phyloP scores from a whole-genome alignment of 2,888 invertebrate genomes.

The Odontomyia ornata region DNA sequence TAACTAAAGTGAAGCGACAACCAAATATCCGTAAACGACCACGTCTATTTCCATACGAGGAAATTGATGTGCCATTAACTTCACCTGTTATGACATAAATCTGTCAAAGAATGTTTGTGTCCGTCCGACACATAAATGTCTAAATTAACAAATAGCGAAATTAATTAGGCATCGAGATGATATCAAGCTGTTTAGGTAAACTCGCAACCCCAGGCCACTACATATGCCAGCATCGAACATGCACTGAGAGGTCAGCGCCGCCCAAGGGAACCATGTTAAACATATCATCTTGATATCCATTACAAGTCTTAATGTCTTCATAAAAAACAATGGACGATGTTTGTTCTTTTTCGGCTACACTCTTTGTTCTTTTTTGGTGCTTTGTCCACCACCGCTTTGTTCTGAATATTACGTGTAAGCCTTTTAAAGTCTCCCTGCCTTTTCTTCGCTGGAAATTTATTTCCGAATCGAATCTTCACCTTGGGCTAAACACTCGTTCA shows the following conservation, averaged over 20 bases:
- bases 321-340: constrained; percentile 39
- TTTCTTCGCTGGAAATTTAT: constrained; percentile 43
- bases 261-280: constrained; percentile 27
- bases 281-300: constrained; percentile 30
- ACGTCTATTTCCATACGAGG: constrained; percentile 32
- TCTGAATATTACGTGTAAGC: neutral
- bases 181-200: constrained; percentile 43
- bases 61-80: constrained; percentile 44
- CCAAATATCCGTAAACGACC: constrained; percentile 19
- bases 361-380: neutral
- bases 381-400: neutral
- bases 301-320: constrained; percentile 39
- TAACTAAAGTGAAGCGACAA: neutral
- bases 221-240: constrained; percentile 7
- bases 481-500: constrained; percentile 10
- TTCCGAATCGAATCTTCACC: constrained; percentile 49
- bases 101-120: constrained; percentile 45
- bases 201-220: neutral
- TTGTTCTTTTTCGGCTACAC: constrained; percentile 19
- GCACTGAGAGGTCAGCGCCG: constrained; percentile 28
- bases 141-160: constrained; percentile 47
- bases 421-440: neutral
- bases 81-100: constrained; percentile 47
- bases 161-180: constrained; percentile 46
- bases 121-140: constrained; percentile 46